Evolutionary conservation across 1,140 invertebrate genomes (phyloP).

Genomic region (Drosophila ohnishii): DNA sequence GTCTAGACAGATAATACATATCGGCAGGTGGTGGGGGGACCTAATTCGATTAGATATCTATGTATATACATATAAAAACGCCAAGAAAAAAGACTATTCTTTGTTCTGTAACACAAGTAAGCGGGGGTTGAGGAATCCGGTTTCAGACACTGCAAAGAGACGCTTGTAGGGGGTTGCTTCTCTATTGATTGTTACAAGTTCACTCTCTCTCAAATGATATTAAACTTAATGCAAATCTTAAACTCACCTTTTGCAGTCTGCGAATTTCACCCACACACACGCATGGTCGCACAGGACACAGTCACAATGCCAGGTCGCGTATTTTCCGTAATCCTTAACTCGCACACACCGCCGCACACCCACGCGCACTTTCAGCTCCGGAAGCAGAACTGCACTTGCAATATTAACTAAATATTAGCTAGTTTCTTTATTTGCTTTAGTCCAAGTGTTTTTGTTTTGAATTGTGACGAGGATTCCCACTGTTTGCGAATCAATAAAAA

Average conservation of each 20-base stretch:
- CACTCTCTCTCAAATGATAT: background rate
- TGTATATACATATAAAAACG: background rate
- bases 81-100: slow-evolving; percentile 3
- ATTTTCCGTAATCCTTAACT: slow-evolving; percentile 18
- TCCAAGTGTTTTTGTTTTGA: background rate
- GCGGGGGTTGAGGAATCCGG: slow-evolving; percentile 19
- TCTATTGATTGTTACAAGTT: slow-evolving; percentile 14
- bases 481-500: slow-evolving; percentile 23
- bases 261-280: slow-evolving; percentile 8
- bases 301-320: background rate
- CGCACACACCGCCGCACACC: background rate
- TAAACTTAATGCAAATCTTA: background rate
- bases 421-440: background rate
- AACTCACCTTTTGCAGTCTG: slow-evolving; percentile 10
- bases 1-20: slow-evolving; percentile 27
- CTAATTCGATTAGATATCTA: slow-evolving; percentile 11
- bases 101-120: slow-evolving; percentile 16
- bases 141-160: slow-evolving; percentile 5
- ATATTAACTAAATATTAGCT: slow-evolving; percentile 1
- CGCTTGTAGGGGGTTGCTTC: slow-evolving; percentile 10
- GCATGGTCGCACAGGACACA: slow-evolving; percentile 12
- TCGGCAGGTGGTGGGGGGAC: slow-evolving; percentile 5
- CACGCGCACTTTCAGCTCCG: background rate
- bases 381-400: slow-evolving; percentile 4
- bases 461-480: background rate